These are phyloP conservation scores for Bos javanicus DNA, from an alignment of 2,113 vertebrate genomes.

Conservation along the genomic window DNA sequence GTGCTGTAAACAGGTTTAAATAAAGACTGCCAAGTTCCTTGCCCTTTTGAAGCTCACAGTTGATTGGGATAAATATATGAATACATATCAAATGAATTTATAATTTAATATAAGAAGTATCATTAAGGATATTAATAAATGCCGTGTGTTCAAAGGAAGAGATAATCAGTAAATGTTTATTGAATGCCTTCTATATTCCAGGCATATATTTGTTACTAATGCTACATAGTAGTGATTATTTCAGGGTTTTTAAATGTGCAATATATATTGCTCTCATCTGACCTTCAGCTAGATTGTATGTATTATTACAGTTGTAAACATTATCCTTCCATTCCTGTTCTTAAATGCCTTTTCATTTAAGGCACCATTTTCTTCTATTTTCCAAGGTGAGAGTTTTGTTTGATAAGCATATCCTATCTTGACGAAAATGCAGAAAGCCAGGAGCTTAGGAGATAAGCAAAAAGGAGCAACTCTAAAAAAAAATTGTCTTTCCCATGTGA, in stretches of 20 bases:
- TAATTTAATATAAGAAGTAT: not conserved
- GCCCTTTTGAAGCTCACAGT: not conserved
- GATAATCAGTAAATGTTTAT: not conserved
- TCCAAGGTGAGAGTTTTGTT: not conserved
- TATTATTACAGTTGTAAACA: not conserved
- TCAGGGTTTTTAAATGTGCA: not conserved
- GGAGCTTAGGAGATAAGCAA: not conserved
- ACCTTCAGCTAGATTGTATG: not conserved
- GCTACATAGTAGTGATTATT: not conserved
- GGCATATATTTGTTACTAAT: not conserved
- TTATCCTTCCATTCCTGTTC: not conserved
- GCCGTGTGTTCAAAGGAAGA: not conserved
- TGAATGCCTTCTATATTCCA: not conserved
- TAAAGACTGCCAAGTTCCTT: not conserved
- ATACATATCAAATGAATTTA: not conserved
- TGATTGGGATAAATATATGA: not conserved
- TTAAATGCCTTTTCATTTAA: not conserved
- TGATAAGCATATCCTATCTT: not conserved
- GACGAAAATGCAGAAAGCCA: not conserved
- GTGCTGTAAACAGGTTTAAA: not conserved
- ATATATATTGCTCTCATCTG: accelerated
- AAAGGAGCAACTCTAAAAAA: not conserved
- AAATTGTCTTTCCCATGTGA: not conserved
- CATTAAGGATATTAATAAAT: not conserved
- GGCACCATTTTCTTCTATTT: not conserved